phyloP scores from a whole-genome alignment of 2,797 vertebrate genomes.

The Chanos chanos region DNA sequence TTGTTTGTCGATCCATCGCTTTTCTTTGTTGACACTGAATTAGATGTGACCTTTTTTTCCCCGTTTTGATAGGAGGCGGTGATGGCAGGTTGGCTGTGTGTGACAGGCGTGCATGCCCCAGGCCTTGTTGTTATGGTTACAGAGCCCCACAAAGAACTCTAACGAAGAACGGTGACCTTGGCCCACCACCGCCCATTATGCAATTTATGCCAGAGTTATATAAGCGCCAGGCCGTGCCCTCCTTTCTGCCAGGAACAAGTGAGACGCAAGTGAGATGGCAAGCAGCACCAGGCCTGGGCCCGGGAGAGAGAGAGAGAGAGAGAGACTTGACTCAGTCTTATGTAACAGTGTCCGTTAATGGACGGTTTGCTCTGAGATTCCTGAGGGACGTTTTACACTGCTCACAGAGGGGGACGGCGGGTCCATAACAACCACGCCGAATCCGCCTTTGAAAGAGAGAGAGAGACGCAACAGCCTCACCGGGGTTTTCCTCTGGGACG shows the following conservation, averaged over 20 bases:
- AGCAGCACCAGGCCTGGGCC: no score
- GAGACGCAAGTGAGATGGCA: no score
- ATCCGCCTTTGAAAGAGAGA: not conserved
- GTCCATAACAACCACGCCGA: not conserved
- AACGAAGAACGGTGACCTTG: no score
- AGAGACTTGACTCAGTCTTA: not conserved
- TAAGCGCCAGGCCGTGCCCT: not conserved
- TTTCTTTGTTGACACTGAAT: no score
- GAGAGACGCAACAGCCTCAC: no score
- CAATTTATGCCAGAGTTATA: not conserved
- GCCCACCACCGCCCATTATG: constrained; percentile 14
- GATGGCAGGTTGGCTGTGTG: no score
- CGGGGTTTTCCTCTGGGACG: not conserved
- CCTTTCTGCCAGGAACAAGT: not conserved
- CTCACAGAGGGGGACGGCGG: not conserved
- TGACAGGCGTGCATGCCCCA: no score
- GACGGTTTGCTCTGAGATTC: not conserved
- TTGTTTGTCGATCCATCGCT: no score
- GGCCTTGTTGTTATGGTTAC: no score
- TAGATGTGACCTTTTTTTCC: no score
- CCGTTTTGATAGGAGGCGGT: no score
- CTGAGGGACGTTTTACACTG: not conserved
- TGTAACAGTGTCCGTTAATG: not conserved
- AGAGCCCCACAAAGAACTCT: not conserved
- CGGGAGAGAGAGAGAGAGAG: no score